phyloP scores from a whole-genome alignment of 2,113 vertebrate species.

The Perca schrenkii region DNA sequence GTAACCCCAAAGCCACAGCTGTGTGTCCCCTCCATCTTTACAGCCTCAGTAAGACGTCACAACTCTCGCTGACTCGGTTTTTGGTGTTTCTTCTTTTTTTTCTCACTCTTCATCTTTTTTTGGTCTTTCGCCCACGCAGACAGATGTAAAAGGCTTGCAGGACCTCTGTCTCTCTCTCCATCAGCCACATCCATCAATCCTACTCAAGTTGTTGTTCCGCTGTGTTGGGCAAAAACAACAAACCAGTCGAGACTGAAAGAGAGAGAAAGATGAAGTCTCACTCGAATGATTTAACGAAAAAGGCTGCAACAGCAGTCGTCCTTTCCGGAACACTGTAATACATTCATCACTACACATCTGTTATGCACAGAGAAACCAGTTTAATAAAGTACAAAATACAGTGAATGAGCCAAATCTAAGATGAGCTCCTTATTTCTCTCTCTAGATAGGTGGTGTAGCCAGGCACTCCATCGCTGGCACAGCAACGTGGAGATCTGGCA shows the following conservation, averaged over 20 bases:
- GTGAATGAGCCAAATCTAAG: neutral
- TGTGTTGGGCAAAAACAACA: slow-evolving; percentile 29
- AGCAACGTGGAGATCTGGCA: no score
- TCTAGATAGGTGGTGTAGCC: no score
- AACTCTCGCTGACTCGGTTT: slow-evolving; percentile 5
- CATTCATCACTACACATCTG: neutral
- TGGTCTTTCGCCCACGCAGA: slow-evolving; percentile 10
- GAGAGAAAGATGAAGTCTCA: neutral
- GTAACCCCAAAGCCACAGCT: slow-evolving; percentile 21
- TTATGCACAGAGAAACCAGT: neutral
- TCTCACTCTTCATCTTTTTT: neutral
- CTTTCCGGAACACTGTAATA: neutral
- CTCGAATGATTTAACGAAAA: neutral
- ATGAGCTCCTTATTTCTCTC: no score
- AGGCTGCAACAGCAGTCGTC: neutral
- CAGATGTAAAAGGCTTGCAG: slow-evolving; percentile 33
- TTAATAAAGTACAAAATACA: neutral
- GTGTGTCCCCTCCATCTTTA: slow-evolving; percentile 14
- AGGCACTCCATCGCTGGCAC: no score
- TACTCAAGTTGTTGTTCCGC: slow-evolving; percentile 31
- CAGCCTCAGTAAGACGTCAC: slow-evolving; percentile 27
- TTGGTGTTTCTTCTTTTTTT: neutral
- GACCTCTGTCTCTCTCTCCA: slow-evolving; percentile 7
- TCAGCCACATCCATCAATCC: slow-evolving; percentile 45
- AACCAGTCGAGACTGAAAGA: neutral